These are phyloP conservation scores for Beroe ovata DNA, from an alignment of 37 sponge, comb jelly and placozoan genomes.

Conservation along the genomic window DNA sequence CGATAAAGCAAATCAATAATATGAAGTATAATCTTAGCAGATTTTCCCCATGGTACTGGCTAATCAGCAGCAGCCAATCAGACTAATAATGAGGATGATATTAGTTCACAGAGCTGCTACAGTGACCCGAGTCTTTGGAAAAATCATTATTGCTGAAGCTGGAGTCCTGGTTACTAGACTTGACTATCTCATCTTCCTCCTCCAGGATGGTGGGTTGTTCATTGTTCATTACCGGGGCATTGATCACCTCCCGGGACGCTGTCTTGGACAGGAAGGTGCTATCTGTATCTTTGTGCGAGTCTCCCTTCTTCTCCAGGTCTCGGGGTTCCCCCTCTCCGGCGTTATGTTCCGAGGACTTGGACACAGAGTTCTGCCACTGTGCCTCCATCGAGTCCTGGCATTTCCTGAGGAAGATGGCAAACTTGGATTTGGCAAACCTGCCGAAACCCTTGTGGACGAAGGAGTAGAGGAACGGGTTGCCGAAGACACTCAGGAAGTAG, in stretches of 20 bases:
- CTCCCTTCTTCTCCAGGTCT: neutral
- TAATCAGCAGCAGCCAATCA: no score
- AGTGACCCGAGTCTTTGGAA: conserved; percentile 54
- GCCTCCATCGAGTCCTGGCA: conserved; percentile 45
- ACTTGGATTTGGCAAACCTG: conserved; percentile 53
- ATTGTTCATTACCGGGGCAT: neutral
- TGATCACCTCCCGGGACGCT: conserved; percentile 4
- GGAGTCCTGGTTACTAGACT: conserved; percentile 20
- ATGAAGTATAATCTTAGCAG: no score
- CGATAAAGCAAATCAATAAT: no score
- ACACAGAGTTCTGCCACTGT: conserved; percentile 54
- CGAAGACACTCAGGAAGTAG: conserved; percentile 56
- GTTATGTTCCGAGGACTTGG: conserved; percentile 9
- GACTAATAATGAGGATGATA: no score
- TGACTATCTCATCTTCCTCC: neutral
- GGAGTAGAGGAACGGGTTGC: conserved; percentile 65
- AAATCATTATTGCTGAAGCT: neutral
- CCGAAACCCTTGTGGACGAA: conserved; percentile 67
- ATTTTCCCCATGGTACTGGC: no score
- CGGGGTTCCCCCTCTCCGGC: neutral
- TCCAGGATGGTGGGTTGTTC: neutral
- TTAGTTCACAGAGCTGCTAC: neutral
- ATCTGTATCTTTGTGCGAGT: neutral
- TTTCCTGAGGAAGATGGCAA: conserved; percentile 36
- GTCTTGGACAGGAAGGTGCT: neutral